These are phyloP conservation scores for Callipepla squamata DNA, from an alignment of 2,113 vertebrate genomes.

Conservation along the genomic window DNA sequence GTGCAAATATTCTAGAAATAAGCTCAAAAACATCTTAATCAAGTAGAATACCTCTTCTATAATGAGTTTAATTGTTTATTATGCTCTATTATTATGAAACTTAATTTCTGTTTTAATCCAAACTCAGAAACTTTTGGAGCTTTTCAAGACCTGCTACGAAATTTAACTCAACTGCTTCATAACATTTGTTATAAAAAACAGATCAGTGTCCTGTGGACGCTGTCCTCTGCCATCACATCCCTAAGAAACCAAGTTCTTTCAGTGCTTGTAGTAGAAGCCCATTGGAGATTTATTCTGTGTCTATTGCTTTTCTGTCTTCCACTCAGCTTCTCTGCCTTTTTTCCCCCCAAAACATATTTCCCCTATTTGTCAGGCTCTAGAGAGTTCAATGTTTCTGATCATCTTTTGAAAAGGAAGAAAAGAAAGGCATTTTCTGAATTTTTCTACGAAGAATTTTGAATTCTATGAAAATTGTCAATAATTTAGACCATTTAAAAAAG, in stretches of 20 bases:
- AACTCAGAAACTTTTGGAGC: background rate
- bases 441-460: background rate
- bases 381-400: background rate
- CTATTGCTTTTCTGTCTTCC: background rate
- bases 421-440: background rate
- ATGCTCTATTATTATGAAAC: background rate
- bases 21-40: background rate
- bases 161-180: background rate
- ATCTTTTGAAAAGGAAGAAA: background rate
- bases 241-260: background rate
- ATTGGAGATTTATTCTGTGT: background rate
- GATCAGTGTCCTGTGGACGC: background rate
- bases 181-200: background rate
- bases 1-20: background rate
- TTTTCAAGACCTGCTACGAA: background rate
- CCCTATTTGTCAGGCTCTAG: background rate
- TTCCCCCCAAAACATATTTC: background rate
- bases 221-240: rapidly evolving
- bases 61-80: rapidly evolving
- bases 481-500: background rate
- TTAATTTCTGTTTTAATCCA: background rate
- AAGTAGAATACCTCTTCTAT: background rate
- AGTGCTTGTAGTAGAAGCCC: background rate
- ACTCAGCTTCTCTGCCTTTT: background rate
- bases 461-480: background rate